Evolutionary conservation across 2,797 vertebrate genomes (phyloP).

Genomic region (Lepilemur septentrionalis): DNA sequence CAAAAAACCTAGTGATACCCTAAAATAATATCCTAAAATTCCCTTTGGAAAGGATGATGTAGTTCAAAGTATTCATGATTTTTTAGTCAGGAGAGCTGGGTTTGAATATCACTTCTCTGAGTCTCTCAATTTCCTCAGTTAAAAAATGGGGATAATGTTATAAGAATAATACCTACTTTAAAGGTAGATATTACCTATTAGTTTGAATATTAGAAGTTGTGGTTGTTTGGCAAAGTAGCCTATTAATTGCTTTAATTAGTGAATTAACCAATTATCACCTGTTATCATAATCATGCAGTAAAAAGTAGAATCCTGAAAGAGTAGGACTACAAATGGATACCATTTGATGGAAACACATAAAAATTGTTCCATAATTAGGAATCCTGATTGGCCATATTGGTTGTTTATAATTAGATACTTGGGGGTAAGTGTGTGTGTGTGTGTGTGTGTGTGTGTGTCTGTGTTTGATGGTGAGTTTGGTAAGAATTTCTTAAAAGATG

Average conservation of each 20-base stretch:
- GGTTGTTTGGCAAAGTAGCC: not conserved
- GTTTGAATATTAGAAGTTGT: not conserved
- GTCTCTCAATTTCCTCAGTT: constrained; percentile 8
- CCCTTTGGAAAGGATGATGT: not conserved
- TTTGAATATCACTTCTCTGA: not conserved
- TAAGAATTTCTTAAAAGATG: constrained; percentile 22
- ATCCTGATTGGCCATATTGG: not conserved
- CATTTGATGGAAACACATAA: not conserved
- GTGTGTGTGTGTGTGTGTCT: not conserved
- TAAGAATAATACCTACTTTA: not conserved
- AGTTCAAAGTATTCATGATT: not conserved
- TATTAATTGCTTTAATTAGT: not conserved
- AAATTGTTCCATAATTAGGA: not conserved
- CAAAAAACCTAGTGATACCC: not conserved
- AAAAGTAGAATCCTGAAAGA: not conserved
- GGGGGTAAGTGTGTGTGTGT: not conserved
- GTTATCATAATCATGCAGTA: not conserved
- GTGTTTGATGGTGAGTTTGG: not conserved
- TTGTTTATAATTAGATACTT: not conserved
- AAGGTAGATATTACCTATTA: not conserved
- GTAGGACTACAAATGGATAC: not conserved
- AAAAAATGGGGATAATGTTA: not conserved
- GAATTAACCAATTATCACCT: not conserved
- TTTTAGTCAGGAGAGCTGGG: not conserved
- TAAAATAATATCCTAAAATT: not conserved